Evolutionary conservation across 2,113 vertebrate genomes (phyloP).

Genomic region (Mixornis gularis): DNA sequence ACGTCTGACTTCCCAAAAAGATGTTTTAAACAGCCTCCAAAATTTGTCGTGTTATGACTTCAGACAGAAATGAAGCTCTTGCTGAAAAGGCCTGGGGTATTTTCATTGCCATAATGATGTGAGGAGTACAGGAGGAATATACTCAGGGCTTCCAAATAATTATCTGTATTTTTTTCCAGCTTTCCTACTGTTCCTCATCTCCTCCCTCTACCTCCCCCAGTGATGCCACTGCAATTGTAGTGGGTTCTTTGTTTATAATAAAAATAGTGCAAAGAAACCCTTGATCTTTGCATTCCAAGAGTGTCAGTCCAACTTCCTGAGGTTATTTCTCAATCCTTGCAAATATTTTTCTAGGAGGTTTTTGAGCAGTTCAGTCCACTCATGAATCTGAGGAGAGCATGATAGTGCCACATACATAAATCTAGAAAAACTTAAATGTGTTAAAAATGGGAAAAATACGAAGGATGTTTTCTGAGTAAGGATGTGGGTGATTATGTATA

Average conservation of each 20-base stretch:
- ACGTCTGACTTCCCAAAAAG: background rate
- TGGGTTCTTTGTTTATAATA: slow-evolving; percentile 21
- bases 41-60: background rate
- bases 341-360: slow-evolving; percentile 40
- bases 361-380: background rate
- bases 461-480: background rate
- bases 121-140: background rate
- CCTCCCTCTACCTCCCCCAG: background rate
- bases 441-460: background rate
- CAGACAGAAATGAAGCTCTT: background rate
- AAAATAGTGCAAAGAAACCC: slow-evolving; percentile 47
- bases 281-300: slow-evolving; percentile 48
- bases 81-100: background rate
- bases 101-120: slow-evolving; percentile 8
- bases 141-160: background rate
- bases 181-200: slow-evolving; percentile 14
- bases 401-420: background rate
- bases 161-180: slow-evolving; percentile 5
- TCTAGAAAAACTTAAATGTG: background rate
- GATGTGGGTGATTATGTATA: background rate
- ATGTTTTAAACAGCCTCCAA: background rate
- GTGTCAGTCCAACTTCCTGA: slow-evolving; percentile 20
- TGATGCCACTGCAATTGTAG: slow-evolving; percentile 27
- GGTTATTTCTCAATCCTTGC: slow-evolving; percentile 27
- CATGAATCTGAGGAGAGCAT: background rate